Conservation (phyloP, 2,113 vertebrate species). For the Neodontobutis hainanensis region DNA sequence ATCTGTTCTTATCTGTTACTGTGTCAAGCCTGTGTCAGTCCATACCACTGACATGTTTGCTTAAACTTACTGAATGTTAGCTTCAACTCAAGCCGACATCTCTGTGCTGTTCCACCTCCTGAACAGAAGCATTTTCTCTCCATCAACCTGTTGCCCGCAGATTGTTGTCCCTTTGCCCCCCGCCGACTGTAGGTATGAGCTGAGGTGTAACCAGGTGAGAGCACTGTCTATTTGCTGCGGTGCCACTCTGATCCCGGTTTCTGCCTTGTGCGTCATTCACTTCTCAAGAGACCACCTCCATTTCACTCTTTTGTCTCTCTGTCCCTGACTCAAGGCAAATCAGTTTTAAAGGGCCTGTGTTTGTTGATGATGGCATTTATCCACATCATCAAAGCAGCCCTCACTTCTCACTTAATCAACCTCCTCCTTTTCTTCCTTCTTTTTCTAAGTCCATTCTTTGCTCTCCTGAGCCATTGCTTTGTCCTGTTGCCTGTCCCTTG, state of each 20-base stretch:
- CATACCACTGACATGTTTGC: too few relatives aligned
- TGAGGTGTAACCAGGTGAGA: slow-evolving; percentile 29
- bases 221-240: slow-evolving; percentile 31
- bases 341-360: slow-evolving; percentile 51
- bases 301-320: slow-evolving; percentile 26
- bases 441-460: slow-evolving; percentile 39
- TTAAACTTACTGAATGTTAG: too few relatives aligned
- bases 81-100: not conserved
- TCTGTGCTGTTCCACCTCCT: not conserved
- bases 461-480: slow-evolving; percentile 11
- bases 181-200: slow-evolving; percentile 11
- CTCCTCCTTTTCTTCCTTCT: slow-evolving; percentile 27
- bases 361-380: slow-evolving; percentile 57
- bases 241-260: slow-evolving; percentile 18
- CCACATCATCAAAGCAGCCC: slow-evolving; percentile 38
- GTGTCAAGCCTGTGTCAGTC: too few relatives aligned
- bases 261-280: slow-evolving; percentile 40
- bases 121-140: not conserved
- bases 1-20: too few relatives aligned
- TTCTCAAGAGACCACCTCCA: slow-evolving; percentile 39
- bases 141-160: not conserved
- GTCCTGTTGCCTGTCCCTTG: slow-evolving; percentile 21
- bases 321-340: slow-evolving; percentile 43
- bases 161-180: not conserved
- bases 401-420: slow-evolving; percentile 33